phyloP scores from a whole-genome alignment of 1,140 invertebrate species.

The Myzus persicae region DNA sequence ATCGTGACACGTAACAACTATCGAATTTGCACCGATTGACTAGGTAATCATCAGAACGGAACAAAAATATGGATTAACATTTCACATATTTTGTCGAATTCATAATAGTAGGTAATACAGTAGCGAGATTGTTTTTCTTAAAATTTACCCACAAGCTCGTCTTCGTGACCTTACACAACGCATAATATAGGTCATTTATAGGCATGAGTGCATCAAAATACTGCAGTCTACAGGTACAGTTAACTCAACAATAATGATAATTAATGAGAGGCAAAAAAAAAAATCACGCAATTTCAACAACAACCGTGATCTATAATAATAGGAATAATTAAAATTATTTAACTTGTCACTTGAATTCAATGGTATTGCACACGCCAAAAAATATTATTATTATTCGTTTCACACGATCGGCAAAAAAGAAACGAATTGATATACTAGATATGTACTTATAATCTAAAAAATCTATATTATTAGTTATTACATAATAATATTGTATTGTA shows the following conservation, averaged over 20 bases:
- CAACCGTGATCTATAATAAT: neutral
- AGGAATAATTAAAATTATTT: neutral
- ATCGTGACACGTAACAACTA: neutral
- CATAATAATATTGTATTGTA: too few relatives aligned
- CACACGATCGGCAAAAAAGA: too few relatives aligned
- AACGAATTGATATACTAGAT: too few relatives aligned
- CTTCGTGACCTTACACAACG: neutral
- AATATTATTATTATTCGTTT: too few relatives aligned
- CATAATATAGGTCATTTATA: neutral
- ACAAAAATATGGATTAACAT: neutral
- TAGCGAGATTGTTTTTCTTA: neutral
- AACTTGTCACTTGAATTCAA: too few relatives aligned
- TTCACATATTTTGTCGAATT: neutral
- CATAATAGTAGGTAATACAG: neutral
- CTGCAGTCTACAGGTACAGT: neutral
- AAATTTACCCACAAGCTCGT: neutral
- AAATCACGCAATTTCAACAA: neutral
- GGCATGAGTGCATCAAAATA: neutral
- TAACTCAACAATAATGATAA: neutral
- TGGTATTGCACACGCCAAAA: too few relatives aligned
- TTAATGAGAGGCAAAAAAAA: neutral
- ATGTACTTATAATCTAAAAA: too few relatives aligned
- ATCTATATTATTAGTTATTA: too few relatives aligned
- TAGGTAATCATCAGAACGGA: neutral
- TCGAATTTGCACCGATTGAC: neutral